Evolutionary conservation across 1,140 invertebrate genomes (phyloP).

Genomic region (Anoplophora glabripennis): DNA sequence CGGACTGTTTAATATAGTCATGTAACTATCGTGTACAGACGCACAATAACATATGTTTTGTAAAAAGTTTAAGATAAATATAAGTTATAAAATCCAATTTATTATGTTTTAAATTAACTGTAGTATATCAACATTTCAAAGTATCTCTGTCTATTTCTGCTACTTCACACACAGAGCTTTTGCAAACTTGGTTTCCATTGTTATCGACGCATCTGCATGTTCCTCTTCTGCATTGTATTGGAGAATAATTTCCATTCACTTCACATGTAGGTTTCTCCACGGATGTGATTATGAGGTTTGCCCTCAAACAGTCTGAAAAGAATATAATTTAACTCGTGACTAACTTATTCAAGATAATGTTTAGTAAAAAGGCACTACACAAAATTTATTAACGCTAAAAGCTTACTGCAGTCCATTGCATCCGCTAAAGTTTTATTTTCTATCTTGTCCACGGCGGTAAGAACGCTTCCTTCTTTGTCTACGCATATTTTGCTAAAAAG

Average conservation of each 20-base stretch:
- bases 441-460: constrained; percentile 41
- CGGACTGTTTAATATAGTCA: too few relatives aligned
- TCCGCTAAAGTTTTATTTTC: constrained; percentile 38
- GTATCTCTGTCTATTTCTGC: constrained; percentile 10
- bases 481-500: constrained; percentile 56
- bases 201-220: constrained; percentile 58
- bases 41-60: too few relatives aligned
- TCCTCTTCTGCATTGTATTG: constrained; percentile 57
- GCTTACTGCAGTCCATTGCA: constrained; percentile 60
- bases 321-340: constrained; percentile 21
- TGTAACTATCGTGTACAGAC: too few relatives aligned
- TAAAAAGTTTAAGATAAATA: not conserved
- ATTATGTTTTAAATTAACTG: not conserved
- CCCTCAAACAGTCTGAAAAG: constrained; percentile 57
- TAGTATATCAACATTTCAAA: not conserved
- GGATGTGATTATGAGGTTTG: constrained; percentile 49
- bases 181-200: constrained; percentile 54
- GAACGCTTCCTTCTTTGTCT: constrained; percentile 50
- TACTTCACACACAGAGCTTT: constrained; percentile 10
- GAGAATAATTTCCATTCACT: constrained; percentile 58
- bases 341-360: not conserved
- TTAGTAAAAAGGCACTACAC: constrained; percentile 11
- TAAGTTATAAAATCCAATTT: not conserved
- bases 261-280: constrained; percentile 55
- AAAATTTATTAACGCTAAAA: not conserved